Percentiles rank a stretch among this genome's conserved stretches.
Conservation (phyloP, 2,113 vertebrate species). For the Eulacestoma nigropectus region DNA sequence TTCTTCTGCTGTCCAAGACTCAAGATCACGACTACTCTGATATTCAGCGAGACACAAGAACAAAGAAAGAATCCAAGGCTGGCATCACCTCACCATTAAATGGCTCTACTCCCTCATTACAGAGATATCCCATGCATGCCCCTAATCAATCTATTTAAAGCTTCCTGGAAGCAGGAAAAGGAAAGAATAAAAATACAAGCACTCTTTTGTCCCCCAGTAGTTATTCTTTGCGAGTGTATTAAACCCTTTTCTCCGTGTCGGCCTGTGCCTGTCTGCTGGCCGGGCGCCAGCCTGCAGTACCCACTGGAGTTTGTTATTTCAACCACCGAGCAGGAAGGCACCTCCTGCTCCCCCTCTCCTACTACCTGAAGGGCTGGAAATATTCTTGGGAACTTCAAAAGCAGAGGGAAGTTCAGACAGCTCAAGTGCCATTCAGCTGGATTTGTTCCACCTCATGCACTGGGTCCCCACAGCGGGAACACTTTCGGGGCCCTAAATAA, state of each 20-base stretch:
- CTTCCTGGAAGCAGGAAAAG: slow-evolving; percentile 69
- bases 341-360: not conserved
- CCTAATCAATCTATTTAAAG: slow-evolving; percentile 71
- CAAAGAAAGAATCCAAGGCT: slow-evolving; percentile 19
- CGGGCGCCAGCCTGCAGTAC: slow-evolving; percentile 29
- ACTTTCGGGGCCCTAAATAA: accelerated
- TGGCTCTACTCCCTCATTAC: slow-evolving; percentile 58
- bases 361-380: slow-evolving; percentile 8
- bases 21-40: not conserved
- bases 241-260: slow-evolving; percentile 55
- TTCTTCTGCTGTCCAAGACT: not conserved
- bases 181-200: slow-evolving; percentile 74
- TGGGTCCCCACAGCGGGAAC: accelerated
- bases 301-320: slow-evolving; percentile 59
- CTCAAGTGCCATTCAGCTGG: slow-evolving; percentile 1
- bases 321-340: not conserved
- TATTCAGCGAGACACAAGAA: slow-evolving; percentile 5
- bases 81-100: slow-evolving; percentile 54
- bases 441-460: slow-evolving; percentile 7
- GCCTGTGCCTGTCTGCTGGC: slow-evolving; percentile 66
- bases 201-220: slow-evolving; percentile 65
- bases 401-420: not conserved
- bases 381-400: not conserved
- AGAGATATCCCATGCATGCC: slow-evolving; percentile 68
- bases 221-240: slow-evolving; percentile 67